Conservation (phyloP, 2,113 vertebrate species). For the Rhinopomastus cyanomelas region DNA sequence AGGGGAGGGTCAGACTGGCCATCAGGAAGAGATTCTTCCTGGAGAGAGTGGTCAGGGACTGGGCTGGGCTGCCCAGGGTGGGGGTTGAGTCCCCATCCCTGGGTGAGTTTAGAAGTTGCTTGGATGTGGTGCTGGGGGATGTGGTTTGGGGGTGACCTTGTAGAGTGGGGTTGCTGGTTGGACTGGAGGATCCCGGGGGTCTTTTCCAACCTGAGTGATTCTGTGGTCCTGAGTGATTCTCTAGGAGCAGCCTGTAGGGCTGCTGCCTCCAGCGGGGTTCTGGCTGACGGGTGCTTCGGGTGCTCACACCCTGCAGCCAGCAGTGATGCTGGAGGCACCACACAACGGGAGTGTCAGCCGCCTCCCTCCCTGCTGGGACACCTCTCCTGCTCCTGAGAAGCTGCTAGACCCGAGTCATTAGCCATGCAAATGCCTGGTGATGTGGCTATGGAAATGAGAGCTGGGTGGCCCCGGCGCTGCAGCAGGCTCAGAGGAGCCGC, state of each 20-base stretch:
- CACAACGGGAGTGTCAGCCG: not conserved
- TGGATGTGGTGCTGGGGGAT: too few relatives aligned
- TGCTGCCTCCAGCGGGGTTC: not conserved
- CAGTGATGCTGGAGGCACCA: not conserved
- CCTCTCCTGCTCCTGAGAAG: not conserved
- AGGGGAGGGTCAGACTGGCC: too few relatives aligned
- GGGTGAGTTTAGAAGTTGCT: too few relatives aligned
- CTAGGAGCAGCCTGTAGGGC: not conserved
- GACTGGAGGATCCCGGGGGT: too few relatives aligned
- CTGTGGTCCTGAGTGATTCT: too few relatives aligned
- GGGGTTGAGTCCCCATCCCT: too few relatives aligned
- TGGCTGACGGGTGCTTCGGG: not conserved
- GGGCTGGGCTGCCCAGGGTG: too few relatives aligned
- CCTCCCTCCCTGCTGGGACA: not conserved
- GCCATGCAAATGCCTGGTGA: not conserved
- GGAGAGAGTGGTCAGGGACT: too few relatives aligned
- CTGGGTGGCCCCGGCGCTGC: not conserved
- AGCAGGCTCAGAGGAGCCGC: not conserved
- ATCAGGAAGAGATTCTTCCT: too few relatives aligned
- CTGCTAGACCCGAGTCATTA: not conserved
- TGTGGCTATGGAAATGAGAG: not conserved
- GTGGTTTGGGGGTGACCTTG: too few relatives aligned
- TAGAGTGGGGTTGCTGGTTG: too few relatives aligned
- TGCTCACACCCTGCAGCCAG: fast-evolving
- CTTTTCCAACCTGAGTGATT: too few relatives aligned